phyloP scores from a whole-genome alignment of 2,113 vertebrate genomes.

The Apus apus region DNA sequence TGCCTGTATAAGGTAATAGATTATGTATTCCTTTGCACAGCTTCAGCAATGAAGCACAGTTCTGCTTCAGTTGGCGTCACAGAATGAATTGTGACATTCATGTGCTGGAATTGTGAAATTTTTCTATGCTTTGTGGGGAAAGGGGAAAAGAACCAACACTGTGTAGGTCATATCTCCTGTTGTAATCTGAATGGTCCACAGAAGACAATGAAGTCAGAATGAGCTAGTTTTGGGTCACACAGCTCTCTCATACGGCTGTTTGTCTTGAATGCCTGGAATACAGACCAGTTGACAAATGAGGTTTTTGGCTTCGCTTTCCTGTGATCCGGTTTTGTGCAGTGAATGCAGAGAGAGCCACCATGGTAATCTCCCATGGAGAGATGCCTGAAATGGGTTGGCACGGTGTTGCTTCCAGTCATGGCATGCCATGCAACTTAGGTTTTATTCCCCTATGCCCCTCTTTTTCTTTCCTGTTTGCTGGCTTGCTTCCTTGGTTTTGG shows the following conservation, averaged over 20 bases:
- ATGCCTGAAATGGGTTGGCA: not conserved
- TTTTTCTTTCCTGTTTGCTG: not conserved
- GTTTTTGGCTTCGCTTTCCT: not conserved
- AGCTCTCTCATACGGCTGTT: not conserved
- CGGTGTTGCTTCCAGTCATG: not conserved
- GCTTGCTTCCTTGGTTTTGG: not conserved
- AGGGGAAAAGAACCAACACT: not conserved
- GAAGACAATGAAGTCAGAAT: not conserved
- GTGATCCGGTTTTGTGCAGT: not conserved
- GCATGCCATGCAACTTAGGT: not conserved
- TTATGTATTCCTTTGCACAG: not conserved
- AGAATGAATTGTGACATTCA: not conserved
- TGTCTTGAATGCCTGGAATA: not conserved
- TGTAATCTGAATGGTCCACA: not conserved
- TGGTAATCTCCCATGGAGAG: fast-evolving
- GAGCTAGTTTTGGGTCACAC: not conserved
- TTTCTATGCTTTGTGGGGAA: not conserved
- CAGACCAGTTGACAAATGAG: not conserved
- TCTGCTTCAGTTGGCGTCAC: not conserved
- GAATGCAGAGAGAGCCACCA: not conserved
- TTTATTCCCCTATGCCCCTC: fast-evolving
- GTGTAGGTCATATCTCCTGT: not conserved
- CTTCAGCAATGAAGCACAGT: not conserved
- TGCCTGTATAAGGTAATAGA: not conserved
- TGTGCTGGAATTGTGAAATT: not conserved